Evolutionary conservation across 2,888 invertebrate genomes (phyloP), one percentile per base, ranked within the genome.

Genomic region (Bugula neritina): DNA sequence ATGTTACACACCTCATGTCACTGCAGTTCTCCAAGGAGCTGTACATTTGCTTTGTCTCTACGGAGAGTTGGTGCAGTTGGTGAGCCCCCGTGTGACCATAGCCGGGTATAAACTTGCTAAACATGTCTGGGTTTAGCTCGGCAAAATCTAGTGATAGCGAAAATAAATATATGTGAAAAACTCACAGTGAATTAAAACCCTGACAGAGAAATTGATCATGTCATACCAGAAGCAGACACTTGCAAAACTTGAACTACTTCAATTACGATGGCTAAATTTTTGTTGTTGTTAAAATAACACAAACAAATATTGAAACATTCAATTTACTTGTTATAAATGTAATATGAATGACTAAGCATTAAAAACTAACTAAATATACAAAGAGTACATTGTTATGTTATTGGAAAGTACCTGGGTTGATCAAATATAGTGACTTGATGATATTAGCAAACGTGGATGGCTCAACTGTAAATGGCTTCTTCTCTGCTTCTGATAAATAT

Each of bases 101-200:
- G 13, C 63, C 63, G 5, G 63, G 63, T 27, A 63, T 63, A 63
- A 63, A 63, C 34, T 27, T 63, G 10, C 27, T 13, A 63, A 63
- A 63, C 17, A 63, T 2, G 25, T 63, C 25, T 13, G 63, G 63
- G 27, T 34, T 63, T 13, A 25, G 17, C 5, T 63, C 27, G 2
- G 25, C 63, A 63, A 31, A 63, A 3, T 63, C 63, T 63, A 25
- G 10, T 13, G 52, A 52, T 17, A 52, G 17, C 10, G 10, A 17
- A n/a, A n/a, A n/a, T n/a, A n/a, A n/a, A n/a, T n/a, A n/a, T n/a
- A n/a, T n/a, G n/a, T n/a, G n/a, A n/a, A n/a, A n/a, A n/a, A n/a
- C n/a, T n/a, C n/a, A n/a, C n/a, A n/a, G n/a, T n/a, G n/a, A n/a
- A n/a, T n/a, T n/a, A n/a, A n/a, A n/a, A n/a, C n/a, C n/a, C n/a